These are phyloP conservation scores for Cyrtonyx montezumae DNA, from an alignment of 2,113 vertebrate genomes.

Conservation along the genomic window DNA sequence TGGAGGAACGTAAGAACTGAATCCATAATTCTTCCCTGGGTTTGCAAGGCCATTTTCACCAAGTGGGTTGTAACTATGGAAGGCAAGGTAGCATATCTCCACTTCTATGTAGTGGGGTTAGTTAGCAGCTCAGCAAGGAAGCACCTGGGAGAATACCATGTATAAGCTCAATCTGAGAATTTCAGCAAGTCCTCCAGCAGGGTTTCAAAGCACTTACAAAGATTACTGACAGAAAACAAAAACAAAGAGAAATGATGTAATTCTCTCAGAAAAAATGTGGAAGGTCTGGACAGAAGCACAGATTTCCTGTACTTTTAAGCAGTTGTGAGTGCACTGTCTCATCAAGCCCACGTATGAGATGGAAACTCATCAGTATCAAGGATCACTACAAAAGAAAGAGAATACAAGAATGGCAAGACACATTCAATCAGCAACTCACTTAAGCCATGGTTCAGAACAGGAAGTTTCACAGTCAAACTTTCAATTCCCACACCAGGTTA, in stretches of 20 bases:
- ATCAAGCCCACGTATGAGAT: slow-evolving; percentile 34
- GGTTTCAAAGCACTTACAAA: not conserved
- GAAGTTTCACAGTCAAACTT: slow-evolving; percentile 65
- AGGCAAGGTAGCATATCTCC: not conserved
- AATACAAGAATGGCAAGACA: not conserved
- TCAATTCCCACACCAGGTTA: slow-evolving; percentile 61
- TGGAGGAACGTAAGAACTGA: not conserved
- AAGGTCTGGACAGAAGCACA: not conserved
- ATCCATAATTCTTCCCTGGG: not conserved
- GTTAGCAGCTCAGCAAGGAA: not conserved
- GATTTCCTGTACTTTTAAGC: slow-evolving; percentile 51
- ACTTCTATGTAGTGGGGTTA: not conserved
- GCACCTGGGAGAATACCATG: not conserved
- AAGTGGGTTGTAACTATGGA: not conserved
- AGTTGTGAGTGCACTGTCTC: not conserved
- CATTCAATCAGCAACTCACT: slow-evolving; percentile 40
- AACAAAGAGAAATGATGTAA: not conserved
- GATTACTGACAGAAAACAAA: not conserved
- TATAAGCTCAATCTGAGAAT: not conserved
- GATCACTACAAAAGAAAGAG: slow-evolving; percentile 45
- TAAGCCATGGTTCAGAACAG: slow-evolving; percentile 60
- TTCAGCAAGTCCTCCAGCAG: not conserved
- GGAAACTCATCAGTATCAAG: slow-evolving; percentile 41
- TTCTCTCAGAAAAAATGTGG: not conserved
- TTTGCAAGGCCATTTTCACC: not conserved